These are phyloP conservation scores for Zophobas atratus DNA, from an alignment of 1,140 invertebrate genomes.

Conservation along the genomic window DNA sequence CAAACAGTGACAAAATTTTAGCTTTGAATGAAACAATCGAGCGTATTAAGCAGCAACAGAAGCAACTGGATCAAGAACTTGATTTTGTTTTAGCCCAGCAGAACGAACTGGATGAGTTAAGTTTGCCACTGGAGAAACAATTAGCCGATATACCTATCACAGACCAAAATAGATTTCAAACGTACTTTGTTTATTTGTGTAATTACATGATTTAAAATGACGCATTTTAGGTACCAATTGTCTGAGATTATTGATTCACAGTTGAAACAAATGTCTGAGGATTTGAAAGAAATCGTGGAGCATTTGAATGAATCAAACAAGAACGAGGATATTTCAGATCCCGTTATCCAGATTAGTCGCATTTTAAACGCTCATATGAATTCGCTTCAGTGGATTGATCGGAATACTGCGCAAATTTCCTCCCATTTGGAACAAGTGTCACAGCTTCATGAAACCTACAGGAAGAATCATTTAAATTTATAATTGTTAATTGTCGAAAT, in stretches of 20 bases:
- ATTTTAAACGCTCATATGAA: slow-evolving; percentile 98
- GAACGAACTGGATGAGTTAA: slow-evolving; percentile 90
- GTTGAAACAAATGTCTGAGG: slow-evolving; percentile 93
- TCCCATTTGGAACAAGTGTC: slow-evolving; percentile 87
- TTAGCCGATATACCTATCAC: slow-evolving; percentile 79
- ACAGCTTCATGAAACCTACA: slow-evolving; percentile 84
- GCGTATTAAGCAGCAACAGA: slow-evolving; percentile 90
- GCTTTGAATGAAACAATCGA: slow-evolving; percentile 88
- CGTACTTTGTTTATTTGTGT: slow-evolving; percentile 69
- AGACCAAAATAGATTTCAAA: slow-evolving; percentile 90
- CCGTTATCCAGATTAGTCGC: slow-evolving; percentile 91
- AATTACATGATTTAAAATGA: slow-evolving; percentile 36
- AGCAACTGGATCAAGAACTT: slow-evolving; percentile 92
- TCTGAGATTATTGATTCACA: slow-evolving; percentile 94
- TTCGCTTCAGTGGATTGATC: slow-evolving; percentile 94
- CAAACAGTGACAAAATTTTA: slow-evolving; percentile 94
- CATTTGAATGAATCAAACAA: slow-evolving; percentile 92
- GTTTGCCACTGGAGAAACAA: slow-evolving; percentile 89
- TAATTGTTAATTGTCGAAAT: background rate
- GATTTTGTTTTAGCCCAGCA: slow-evolving; percentile 95
- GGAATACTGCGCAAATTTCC: slow-evolving; percentile 81
- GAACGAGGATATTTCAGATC: slow-evolving; percentile 87
- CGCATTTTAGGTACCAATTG: slow-evolving; percentile 78
- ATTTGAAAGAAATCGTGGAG: slow-evolving; percentile 95
- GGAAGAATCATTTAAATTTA: slow-evolving; percentile 62